phyloP scores from a whole-genome alignment of 2,113 vertebrate genomes.

The Lamprologus lemairii region DNA sequence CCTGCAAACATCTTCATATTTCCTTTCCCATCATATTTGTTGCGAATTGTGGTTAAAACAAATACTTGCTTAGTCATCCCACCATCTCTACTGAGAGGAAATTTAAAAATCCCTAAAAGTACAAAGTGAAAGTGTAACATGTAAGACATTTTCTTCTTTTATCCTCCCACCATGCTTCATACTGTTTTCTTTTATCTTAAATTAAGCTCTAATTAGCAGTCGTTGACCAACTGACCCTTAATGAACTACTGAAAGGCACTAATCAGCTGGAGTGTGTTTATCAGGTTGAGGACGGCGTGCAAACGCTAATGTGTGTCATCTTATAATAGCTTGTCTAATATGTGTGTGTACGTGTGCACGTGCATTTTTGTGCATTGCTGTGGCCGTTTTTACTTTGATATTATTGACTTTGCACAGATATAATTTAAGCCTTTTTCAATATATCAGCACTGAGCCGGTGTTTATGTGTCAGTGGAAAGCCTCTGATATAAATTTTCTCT shows the following conservation, averaged over 20 bases:
- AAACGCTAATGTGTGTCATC: background rate
- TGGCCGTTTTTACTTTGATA: background rate
- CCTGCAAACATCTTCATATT: background rate
- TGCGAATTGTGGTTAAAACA: background rate
- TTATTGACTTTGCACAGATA: background rate
- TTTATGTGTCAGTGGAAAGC: background rate
- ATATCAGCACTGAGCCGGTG: background rate
- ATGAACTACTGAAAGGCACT: constrained; percentile 28
- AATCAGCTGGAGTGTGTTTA: constrained; percentile 37
- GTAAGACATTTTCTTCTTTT: background rate
- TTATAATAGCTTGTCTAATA: background rate
- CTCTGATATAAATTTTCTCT: constrained; percentile 15
- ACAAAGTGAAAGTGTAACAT: background rate
- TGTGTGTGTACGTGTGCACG: background rate
- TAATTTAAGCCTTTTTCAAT: background rate
- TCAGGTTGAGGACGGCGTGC: background rate
- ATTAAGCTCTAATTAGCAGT: constrained; percentile 45
- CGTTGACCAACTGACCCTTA: constrained; percentile 39
- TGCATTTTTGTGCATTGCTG: background rate
- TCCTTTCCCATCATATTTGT: background rate
- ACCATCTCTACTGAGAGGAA: background rate
- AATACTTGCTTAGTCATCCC: background rate
- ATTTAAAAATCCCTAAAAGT: background rate
- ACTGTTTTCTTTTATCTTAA: constrained; percentile 25
- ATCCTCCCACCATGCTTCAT: background rate